Conservation (phyloP, 1,140 invertebrate species). For the Saxidomus purpurata region DNA sequence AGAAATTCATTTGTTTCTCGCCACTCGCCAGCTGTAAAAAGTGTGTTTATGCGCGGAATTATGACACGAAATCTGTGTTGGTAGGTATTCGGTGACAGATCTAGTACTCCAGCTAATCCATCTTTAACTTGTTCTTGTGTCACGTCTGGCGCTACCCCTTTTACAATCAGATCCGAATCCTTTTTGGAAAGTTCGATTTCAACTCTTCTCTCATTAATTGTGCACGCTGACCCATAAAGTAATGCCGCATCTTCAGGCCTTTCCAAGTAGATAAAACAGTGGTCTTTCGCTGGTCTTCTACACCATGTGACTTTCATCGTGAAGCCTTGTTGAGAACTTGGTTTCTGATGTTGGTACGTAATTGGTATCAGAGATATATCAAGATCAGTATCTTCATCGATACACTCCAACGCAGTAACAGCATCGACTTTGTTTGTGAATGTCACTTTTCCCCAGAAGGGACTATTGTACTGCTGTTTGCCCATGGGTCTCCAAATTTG, state of each 20-base stretch:
- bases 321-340: constrained; percentile 63
- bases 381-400: constrained; percentile 20
- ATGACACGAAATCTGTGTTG: constrained; percentile 61
- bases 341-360: background rate
- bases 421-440: constrained; percentile 71
- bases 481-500: constrained; percentile 22
- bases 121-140: constrained; percentile 66
- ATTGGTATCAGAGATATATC: constrained; percentile 17
- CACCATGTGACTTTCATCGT: constrained; percentile 76
- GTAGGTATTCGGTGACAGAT: background rate
- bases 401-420: constrained; percentile 60
- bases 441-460: constrained; percentile 74
- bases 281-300: constrained; percentile 69
- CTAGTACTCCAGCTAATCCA: constrained; percentile 58
- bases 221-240: background rate
- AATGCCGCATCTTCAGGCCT: constrained; percentile 38
- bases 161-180: constrained; percentile 37
- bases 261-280: constrained; percentile 67
- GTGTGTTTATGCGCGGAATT: constrained; percentile 60
- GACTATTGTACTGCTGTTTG: constrained; percentile 25
- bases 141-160: constrained; percentile 41
- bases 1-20: constrained; percentile 17
- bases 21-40: constrained; percentile 6
- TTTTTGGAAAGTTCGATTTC: background rate
- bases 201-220: background rate